A percentile compares a stretch with the other conserved stretches of the same genome.
Conservation (phyloP, 2,888 invertebrate genomes). For the Tholera decimalis region DNA sequence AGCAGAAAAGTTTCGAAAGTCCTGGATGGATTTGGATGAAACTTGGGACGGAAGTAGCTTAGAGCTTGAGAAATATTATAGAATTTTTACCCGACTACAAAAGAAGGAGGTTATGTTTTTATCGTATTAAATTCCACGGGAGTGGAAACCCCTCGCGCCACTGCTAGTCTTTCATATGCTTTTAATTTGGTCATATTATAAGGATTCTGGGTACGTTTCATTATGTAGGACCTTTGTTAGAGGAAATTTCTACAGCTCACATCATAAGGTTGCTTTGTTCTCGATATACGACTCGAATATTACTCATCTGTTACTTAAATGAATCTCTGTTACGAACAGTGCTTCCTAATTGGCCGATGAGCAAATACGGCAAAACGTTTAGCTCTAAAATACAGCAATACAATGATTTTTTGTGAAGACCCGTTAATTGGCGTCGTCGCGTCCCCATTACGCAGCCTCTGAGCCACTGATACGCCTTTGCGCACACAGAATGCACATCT, state of each 20-base stretch:
- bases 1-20: too few relatives aligned
- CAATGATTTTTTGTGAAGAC: slow-evolving; percentile 72
- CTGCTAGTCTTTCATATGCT: too few relatives aligned
- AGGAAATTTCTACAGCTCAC: too few relatives aligned
- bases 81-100: too few relatives aligned
- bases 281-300: slow-evolving; percentile 38
- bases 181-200: not conserved
- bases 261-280: slow-evolving; percentile 14
- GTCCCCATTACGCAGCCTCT: slow-evolving; percentile 82
- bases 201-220: not conserved
- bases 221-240: not conserved
- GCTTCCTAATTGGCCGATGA: slow-evolving; percentile 50
- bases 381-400: slow-evolving; percentile 60
- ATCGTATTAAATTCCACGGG: too few relatives aligned
- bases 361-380: slow-evolving; percentile 51
- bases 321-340: slow-evolving; percentile 31
- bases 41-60: too few relatives aligned
- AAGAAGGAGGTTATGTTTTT: too few relatives aligned
- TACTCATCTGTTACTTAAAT: slow-evolving; percentile 36
- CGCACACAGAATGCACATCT: slow-evolving; percentile 88
- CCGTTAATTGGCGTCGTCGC: slow-evolving; percentile 85
- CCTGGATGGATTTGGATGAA: too few relatives aligned
- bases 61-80: too few relatives aligned
- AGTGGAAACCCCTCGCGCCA: too few relatives aligned
- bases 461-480: slow-evolving; percentile 85